Conservation (phyloP, 2,113 vertebrate species). For the Paramormyrops kingsleyae region DNA sequence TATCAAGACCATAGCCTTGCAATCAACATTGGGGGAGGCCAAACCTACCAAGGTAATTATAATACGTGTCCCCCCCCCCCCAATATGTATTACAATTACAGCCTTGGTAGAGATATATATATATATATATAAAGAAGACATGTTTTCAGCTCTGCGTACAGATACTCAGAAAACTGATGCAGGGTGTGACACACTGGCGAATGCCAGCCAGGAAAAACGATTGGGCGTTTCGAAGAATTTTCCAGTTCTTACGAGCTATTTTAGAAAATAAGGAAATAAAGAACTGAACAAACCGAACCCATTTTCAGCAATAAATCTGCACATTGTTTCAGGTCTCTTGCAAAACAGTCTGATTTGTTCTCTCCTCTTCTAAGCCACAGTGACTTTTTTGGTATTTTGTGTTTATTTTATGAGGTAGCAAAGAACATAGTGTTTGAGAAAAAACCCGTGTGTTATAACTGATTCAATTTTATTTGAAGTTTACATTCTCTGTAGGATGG, state of each 20-base stretch:
- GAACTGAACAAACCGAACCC: not conserved
- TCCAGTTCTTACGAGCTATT: not conserved
- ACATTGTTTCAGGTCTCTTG: not conserved
- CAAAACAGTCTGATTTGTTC: not conserved
- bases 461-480: not conserved
- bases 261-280: constrained; percentile 2
- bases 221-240: not conserved
- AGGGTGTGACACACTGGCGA: not conserved
- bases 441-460: not conserved
- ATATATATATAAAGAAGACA: not conserved
- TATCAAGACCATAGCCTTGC: not conserved
- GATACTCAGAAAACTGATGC: not conserved
- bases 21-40: not conserved
- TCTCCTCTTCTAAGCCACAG: not conserved
- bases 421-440: not conserved
- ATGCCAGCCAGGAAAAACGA: not conserved
- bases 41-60: too few species aligned
- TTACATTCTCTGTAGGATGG: not conserved
- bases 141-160: not conserved
- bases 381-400: not conserved
- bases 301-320: not conserved
- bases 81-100: too few species aligned
- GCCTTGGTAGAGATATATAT: not conserved
- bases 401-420: not conserved
- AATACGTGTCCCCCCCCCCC: too few species aligned